A percentile compares a stretch with the other conserved stretches of the same genome.
These are phyloP conservation scores for Adoxophyes honmai DNA, from an alignment of 1,140 invertebrate species.

Conservation along the genomic window DNA sequence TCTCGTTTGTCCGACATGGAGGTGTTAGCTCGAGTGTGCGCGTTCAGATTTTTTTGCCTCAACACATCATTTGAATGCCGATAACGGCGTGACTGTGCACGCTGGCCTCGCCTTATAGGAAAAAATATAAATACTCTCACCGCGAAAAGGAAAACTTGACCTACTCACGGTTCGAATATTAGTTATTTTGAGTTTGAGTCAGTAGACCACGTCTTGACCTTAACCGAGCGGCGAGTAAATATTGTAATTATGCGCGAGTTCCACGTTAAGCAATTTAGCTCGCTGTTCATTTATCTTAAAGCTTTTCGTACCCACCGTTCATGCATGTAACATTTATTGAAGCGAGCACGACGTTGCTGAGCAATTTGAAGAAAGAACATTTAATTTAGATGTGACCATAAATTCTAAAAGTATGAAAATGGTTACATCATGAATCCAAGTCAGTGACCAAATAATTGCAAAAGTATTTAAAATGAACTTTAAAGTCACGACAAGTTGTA, in stretches of 20 bases:
- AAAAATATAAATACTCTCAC: conserved; percentile 43
- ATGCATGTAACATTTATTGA: no score
- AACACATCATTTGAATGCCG: conserved; percentile 50
- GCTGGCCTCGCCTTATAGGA: conserved; percentile 39
- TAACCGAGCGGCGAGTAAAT: neutral
- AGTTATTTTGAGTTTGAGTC: conserved; percentile 25
- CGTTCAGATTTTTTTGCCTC: conserved; percentile 41
- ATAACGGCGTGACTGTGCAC: conserved; percentile 43
- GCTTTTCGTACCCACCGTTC: no score
- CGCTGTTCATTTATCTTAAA: no score
- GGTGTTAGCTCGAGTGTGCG: conserved; percentile 35
- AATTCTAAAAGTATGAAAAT: conserved; percentile 12
- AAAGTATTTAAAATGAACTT: neutral
- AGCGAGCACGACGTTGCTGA: no score
- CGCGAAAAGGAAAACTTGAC: conserved; percentile 42
- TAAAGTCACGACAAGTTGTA: neutral
- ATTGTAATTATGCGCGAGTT: conserved; percentile 3
- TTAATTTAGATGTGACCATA: no score
- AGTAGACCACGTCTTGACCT: conserved; percentile 41
- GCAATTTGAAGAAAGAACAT: no score
- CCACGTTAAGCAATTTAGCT: no score
- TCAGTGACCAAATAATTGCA: neutral
- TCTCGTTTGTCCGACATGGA: conserved; percentile 47
- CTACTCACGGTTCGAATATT: conserved; percentile 14
- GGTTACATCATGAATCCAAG: conserved; percentile 23